These are phyloP conservation scores for Rhea pennata DNA, from an alignment of 2,113 vertebrate genomes.

Conservation along the genomic window DNA sequence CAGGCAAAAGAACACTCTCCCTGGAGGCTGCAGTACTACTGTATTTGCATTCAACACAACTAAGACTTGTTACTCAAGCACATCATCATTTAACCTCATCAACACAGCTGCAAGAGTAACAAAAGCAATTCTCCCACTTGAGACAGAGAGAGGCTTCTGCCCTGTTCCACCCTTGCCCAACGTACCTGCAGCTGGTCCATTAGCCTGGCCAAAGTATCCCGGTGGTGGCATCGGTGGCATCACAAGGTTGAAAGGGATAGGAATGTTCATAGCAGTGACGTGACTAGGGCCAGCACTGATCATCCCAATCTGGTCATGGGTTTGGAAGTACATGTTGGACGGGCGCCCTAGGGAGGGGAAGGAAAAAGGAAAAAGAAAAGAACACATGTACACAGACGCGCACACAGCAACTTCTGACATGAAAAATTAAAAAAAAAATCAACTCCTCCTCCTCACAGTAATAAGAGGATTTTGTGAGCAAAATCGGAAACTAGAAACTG, in stretches of 20 bases:
- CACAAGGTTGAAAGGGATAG: slow-evolving; percentile 96
- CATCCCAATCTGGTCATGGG: slow-evolving; percentile 98
- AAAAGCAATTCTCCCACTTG: background rate
- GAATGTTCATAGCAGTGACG: slow-evolving; percentile 94
- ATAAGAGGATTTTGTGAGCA: background rate
- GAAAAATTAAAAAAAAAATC: rapidly evolving
- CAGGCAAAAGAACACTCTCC: background rate
- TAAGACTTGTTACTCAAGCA: background rate
- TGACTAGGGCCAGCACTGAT: slow-evolving; percentile 92
- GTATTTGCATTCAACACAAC: background rate
- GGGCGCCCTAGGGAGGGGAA: slow-evolving; percentile 81
- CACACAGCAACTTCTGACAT: background rate
- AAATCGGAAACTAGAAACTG: rapidly evolving
- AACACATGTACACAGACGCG: no score
- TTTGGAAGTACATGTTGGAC: slow-evolving; percentile 98
- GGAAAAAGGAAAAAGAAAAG: background rate
- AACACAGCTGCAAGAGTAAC: background rate
- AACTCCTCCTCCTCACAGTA: background rate
- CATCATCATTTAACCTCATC: background rate
- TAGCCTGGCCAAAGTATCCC: slow-evolving; percentile 91
- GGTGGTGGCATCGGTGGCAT: slow-evolving; percentile 98
- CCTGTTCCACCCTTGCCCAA: rapidly evolving
- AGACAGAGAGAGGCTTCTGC: rapidly evolving
- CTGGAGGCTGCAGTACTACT: background rate
- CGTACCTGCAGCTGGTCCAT: slow-evolving; percentile 90